These are phyloP conservation scores for Sebastes fasciatus DNA, from an alignment of 2,113 vertebrate genomes.

Conservation along the genomic window DNA sequence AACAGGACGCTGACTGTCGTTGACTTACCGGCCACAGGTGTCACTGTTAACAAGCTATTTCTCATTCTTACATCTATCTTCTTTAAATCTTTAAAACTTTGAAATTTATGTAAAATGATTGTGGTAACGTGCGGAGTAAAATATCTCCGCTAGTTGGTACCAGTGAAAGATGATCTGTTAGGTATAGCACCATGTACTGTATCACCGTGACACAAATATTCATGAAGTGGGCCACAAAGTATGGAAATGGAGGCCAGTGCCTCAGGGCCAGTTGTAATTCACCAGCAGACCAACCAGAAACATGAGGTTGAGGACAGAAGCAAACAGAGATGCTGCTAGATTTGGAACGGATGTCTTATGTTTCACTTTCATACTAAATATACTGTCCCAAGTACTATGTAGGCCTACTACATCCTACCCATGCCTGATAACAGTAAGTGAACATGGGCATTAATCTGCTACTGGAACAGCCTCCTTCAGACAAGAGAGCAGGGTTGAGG, in stretches of 20 bases:
- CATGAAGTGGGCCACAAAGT: constrained; percentile 42
- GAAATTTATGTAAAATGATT: background rate
- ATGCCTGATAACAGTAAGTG: too few relatives aligned
- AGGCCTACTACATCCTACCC: too few relatives aligned
- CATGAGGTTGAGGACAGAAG: background rate
- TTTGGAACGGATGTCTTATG: background rate
- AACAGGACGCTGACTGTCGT: too few relatives aligned
- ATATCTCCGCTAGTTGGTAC: background rate
- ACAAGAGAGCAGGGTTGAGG: too few relatives aligned
- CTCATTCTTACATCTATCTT: too few relatives aligned
- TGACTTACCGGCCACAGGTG: too few relatives aligned
- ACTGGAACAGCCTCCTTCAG: too few relatives aligned
- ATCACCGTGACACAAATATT: constrained; percentile 27
- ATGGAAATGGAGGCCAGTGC: constrained; percentile 42
- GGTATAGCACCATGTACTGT: background rate
- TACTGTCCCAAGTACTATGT: too few relatives aligned
- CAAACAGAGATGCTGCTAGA: background rate
- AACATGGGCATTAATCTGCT: too few relatives aligned
- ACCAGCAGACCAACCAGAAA: background rate
- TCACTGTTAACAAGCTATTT: too few relatives aligned
- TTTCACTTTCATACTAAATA: background rate
- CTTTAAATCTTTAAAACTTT: too few relatives aligned
- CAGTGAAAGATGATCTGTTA: background rate
- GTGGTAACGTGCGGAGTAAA: background rate
- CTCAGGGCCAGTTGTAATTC: background rate